A percentile compares a stretch with the other conserved stretches of the same genome.
Evolutionary conservation across 30 jellyfish, hydroid and myxozoan genomes (phyloP).

Genomic region (Cassiopea xamachana): DNA sequence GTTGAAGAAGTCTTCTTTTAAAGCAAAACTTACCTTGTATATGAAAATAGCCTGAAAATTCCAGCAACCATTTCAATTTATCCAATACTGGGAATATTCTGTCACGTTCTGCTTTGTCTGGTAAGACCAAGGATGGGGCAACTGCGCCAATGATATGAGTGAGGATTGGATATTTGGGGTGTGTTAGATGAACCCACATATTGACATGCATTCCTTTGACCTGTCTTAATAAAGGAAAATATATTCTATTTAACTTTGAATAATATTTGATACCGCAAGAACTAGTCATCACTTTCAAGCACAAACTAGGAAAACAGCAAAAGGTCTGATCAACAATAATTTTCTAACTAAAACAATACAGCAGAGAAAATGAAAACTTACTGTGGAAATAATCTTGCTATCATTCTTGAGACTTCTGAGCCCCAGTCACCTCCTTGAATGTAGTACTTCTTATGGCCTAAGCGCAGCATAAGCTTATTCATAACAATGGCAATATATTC

Average conservation of each 20-base stretch:
- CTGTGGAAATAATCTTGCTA: constrained; percentile 67
- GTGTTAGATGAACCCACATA: constrained; percentile 19
- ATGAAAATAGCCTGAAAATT: constrained; percentile 62
- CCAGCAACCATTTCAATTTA: neutral
- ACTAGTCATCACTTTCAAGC: no score
- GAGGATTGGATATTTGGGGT: constrained; percentile 50
- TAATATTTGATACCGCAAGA: no score
- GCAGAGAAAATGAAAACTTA: neutral
- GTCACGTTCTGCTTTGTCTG: constrained; percentile 34
- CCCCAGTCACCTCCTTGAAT: constrained; percentile 89
- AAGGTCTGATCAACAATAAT: no score
- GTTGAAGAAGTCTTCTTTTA: no score
- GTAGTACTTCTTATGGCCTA: constrained; percentile 55
- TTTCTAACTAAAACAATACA: neutral
- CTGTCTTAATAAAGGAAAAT: constrained; percentile 5
- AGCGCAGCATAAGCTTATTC: constrained; percentile 69
- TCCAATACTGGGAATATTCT: constrained; percentile 34
- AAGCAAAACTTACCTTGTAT: constrained; percentile 53
- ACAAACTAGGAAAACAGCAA: no score
- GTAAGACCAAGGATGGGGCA: constrained; percentile 60
- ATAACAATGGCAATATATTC: constrained; percentile 35
- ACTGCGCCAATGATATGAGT: constrained; percentile 33
- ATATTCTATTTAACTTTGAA: neutral
- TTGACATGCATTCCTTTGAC: constrained; percentile 64
- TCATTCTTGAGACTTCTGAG: constrained; percentile 42